These are phyloP conservation scores for Bovichtus diacanthus DNA, from an alignment of 2,797 vertebrate genomes.

Conservation along the genomic window DNA sequence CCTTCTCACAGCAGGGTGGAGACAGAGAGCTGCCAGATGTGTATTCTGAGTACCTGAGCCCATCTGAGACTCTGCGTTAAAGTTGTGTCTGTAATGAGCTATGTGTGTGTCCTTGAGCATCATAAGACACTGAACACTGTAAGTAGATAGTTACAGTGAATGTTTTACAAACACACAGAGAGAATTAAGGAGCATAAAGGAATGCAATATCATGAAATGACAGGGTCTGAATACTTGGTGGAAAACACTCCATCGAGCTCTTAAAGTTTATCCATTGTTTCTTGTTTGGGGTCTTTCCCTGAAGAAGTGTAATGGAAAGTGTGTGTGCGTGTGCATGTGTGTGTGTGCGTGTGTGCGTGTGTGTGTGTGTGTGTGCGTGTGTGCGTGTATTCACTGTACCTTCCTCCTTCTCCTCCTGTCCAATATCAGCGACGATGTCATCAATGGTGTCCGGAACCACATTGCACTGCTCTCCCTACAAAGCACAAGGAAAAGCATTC, in stretches of 20 bases:
- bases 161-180: constrained; percentile 32
- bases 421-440: constrained; percentile 95
- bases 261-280: not conserved
- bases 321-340: not conserved
- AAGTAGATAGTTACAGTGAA: not conserved
- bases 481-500: constrained; percentile 28
- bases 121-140: not conserved
- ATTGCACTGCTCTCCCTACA: constrained; percentile 96
- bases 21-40: constrained; percentile 24
- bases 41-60: constrained; percentile 29
- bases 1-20: constrained; percentile 15
- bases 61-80: constrained; percentile 9
- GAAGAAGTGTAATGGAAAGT: not conserved
- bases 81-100: constrained; percentile 38
- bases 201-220: constrained; percentile 33
- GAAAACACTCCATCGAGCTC: not conserved
- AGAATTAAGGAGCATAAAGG: constrained; percentile 20
- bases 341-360: constrained; percentile 19
- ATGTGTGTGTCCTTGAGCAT: constrained; percentile 32
- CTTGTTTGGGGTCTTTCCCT: not conserved
- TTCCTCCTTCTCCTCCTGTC: constrained; percentile 93
- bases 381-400: constrained; percentile 77
- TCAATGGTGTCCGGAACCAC: constrained; percentile 94
- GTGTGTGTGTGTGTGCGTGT: constrained; percentile 2
- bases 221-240: constrained; percentile 21